Percentiles rank a stretch among this genome's conserved stretches.
Evolutionary conservation across 2,888 invertebrate genomes (phyloP).

Genomic region (Cheilosia pagana): DNA sequence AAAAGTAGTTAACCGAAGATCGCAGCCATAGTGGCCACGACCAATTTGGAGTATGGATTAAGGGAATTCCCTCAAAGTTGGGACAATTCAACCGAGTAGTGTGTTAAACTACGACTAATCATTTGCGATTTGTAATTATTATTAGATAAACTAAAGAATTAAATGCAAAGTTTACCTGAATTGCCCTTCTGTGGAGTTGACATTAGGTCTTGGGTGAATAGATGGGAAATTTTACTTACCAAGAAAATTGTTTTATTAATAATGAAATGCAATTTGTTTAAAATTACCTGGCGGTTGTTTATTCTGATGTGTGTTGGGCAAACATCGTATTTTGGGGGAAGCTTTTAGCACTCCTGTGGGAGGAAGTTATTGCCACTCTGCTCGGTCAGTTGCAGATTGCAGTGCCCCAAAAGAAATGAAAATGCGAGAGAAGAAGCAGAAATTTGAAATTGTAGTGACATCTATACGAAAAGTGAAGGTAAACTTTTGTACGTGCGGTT

Average conservation of each 20-base stretch:
- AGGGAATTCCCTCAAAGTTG: neutral
- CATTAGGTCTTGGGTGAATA: slow-evolving; percentile 49
- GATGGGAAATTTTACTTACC: slow-evolving; percentile 15
- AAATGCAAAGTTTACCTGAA: slow-evolving; percentile 31
- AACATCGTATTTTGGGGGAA: slow-evolving; percentile 36
- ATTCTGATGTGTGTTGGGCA: slow-evolving; percentile 5
- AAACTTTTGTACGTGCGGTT: slow-evolving; percentile 26
- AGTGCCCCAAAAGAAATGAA: slow-evolving; percentile 43
- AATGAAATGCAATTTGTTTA: slow-evolving; percentile 6
- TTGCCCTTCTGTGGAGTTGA: slow-evolving; percentile 46
- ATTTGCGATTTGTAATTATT: neutral
- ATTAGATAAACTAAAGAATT: neutral
- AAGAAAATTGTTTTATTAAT: neutral
- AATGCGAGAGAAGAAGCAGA: slow-evolving; percentile 36
- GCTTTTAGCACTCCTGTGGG: slow-evolving; percentile 46
- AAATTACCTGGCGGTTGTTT: slow-evolving; percentile 62
- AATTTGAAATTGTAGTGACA: slow-evolving; percentile 51
- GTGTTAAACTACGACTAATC: neutral
- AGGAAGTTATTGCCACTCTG: slow-evolving; percentile 39
- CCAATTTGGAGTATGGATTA: neutral
- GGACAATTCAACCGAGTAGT: neutral
- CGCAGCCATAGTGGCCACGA: slow-evolving; percentile 21
- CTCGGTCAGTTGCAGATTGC: slow-evolving; percentile 44
- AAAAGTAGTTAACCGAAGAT: slow-evolving; percentile 3
- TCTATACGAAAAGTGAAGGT: slow-evolving; percentile 28